Conservation (phyloP, 64 coral and sea anemone genomes). For the Astreopora myriophthalma region DNA sequence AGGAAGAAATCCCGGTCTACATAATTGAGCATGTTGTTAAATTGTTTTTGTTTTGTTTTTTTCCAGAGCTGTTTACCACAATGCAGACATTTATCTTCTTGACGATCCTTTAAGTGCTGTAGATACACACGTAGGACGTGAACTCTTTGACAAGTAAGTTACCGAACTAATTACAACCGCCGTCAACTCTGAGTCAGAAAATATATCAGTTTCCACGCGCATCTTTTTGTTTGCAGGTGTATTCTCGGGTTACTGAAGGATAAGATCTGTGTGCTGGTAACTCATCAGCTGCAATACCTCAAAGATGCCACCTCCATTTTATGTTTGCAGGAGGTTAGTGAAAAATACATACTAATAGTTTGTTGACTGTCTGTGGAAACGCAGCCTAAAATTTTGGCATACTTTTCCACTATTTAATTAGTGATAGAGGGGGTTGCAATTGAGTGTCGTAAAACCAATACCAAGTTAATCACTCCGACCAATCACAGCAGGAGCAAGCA, state of each 20-base stretch:
- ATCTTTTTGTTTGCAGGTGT: slow-evolving; percentile 60
- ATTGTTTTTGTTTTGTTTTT: neutral
- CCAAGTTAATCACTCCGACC: no score
- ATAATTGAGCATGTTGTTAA: no score
- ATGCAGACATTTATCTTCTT: slow-evolving; percentile 88
- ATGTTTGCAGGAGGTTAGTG: slow-evolving; percentile 83
- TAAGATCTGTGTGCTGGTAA: slow-evolving; percentile 88
- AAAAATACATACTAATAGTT: neutral
- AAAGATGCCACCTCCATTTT: slow-evolving; percentile 75
- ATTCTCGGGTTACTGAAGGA: slow-evolving; percentile 78
- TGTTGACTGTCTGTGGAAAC: neutral
- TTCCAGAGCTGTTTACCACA: slow-evolving; percentile 85
- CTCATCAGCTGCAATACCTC: slow-evolving; percentile 91
- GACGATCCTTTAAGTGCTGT: slow-evolving; percentile 99
- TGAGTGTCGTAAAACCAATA: no score
- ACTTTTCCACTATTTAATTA: neutral
- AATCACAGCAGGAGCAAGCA: no score
- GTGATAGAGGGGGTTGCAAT: no score
- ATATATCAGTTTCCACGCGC: neutral
- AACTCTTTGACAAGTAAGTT: slow-evolving; percentile 89
- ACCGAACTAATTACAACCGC: neutral
- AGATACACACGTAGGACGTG: slow-evolving; percentile 83
- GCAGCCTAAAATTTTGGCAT: neutral
- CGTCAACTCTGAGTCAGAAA: neutral
- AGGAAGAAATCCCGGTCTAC: no score